These are phyloP conservation scores for Brachionus paranguensis DNA, from an alignment of 1,140 invertebrate genomes.

Conservation along the genomic window DNA sequence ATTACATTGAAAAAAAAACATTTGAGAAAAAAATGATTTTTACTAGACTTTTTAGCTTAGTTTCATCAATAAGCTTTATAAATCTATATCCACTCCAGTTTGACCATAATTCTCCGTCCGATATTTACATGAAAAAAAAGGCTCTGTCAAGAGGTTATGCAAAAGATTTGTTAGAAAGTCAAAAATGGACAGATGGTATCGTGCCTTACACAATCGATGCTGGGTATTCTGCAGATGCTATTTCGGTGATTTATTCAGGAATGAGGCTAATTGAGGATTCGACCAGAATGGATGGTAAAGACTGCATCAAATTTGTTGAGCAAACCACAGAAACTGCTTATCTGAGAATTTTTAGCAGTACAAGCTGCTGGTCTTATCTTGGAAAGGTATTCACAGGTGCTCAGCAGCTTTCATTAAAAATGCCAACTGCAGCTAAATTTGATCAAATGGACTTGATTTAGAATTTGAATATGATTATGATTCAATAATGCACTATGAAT, in stretches of 20 bases:
- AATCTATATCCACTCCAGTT: neutral
- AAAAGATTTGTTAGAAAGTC: neutral
- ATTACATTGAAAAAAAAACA: too few species aligned
- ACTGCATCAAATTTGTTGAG: too few species aligned
- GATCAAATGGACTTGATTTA: neutral
- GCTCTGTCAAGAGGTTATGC: neutral
- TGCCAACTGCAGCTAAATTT: neutral
- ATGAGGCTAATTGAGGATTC: neutral
- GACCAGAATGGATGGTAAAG: too few species aligned
- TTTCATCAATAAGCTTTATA: neutral
- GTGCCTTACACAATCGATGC: neutral
- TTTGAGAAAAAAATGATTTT: neutral
- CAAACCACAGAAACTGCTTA: neutral
- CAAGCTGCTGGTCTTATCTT: neutral
- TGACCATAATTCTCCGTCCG: neutral
- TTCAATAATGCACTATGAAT: constrained; percentile 77
- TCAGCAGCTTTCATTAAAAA: neutral
- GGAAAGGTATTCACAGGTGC: neutral
- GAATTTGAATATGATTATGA: constrained; percentile 65
- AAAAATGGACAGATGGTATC: neutral
- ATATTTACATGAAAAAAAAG: neutral
- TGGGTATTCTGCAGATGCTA: neutral
- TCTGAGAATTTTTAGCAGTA: neutral
- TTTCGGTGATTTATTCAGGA: neutral
- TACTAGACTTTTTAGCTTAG: neutral